Percentiles rank a stretch among this genome's conserved stretches.
Conservation (phyloP, 2,113 vertebrate species). For the Lates calcarifer region DNA sequence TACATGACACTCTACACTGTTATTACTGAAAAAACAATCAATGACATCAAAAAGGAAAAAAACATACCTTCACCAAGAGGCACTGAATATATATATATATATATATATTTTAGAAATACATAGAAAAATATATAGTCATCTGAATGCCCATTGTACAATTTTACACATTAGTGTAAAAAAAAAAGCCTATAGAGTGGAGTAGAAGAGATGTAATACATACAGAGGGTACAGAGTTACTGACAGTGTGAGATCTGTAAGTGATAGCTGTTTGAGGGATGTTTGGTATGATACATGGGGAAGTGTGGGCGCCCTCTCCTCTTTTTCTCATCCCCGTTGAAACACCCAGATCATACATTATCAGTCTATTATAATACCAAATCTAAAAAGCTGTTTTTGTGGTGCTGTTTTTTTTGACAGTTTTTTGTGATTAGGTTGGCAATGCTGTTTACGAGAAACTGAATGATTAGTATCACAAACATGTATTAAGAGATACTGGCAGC, state of each 20-base stretch:
- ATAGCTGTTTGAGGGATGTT: slow-evolving; percentile 11
- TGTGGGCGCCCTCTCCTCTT: background rate
- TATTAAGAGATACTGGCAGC: slow-evolving; percentile 31
- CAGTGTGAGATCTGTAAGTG: slow-evolving; percentile 34
- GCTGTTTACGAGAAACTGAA: background rate
- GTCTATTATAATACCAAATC: background rate
- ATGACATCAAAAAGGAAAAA: slow-evolving; percentile 72
- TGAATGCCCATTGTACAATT: slow-evolving; percentile 86
- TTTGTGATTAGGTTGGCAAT: background rate
- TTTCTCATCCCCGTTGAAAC: slow-evolving; percentile 2
- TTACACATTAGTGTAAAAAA: slow-evolving; percentile 78
- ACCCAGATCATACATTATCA: slow-evolving; percentile 7
- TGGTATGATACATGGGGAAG: slow-evolving; percentile 13
- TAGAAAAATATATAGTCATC: slow-evolving; percentile 86
- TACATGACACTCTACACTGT: too few relatives aligned
- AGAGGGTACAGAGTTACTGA: slow-evolving; percentile 41
- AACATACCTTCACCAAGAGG: slow-evolving; percentile 73
- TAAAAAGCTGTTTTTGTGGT: background rate
- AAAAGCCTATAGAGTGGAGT: slow-evolving; percentile 69
- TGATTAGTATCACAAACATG: slow-evolving; percentile 14
- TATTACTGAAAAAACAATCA: slow-evolving; percentile 69
- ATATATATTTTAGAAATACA: slow-evolving; percentile 84
- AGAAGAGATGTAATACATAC: too few relatives aligned
- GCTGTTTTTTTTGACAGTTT: background rate
- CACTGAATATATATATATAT: slow-evolving; percentile 68